These are phyloP conservation scores for Muntiacus reevesi DNA, from an alignment of 2,113 vertebrate species.

Conservation along the genomic window DNA sequence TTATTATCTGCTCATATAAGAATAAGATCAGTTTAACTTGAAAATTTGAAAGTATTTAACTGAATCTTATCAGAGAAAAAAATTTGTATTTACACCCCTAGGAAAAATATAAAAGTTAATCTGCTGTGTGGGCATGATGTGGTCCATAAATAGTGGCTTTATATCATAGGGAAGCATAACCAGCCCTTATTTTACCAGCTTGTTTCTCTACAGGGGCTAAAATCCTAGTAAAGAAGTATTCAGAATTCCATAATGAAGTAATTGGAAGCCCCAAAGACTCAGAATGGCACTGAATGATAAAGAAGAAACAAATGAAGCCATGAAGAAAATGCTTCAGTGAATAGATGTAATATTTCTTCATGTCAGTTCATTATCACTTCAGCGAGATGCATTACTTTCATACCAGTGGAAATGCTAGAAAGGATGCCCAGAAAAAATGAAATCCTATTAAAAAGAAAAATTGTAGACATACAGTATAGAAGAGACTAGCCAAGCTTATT, in stretches of 20 bases:
- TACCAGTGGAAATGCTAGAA: neutral
- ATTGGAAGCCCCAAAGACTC: conserved; percentile 23
- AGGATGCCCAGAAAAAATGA: neutral
- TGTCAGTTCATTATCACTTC: conserved; percentile 43
- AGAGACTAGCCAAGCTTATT: neutral
- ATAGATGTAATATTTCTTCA: conserved; percentile 45
- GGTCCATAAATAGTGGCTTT: neutral
- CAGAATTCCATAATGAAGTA: conserved; percentile 25
- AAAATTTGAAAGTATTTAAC: neutral
- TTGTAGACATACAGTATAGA: neutral
- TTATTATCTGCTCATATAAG: neutral
- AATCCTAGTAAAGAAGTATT: neutral
- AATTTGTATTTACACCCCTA: neutral
- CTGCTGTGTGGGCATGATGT: neutral
- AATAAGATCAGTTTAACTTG: neutral
- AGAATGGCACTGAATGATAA: conserved; percentile 3
- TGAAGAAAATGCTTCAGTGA: conserved; percentile 10
- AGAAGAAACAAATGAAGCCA: conserved; percentile 16
- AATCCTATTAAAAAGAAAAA: neutral
- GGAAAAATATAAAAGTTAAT: neutral
- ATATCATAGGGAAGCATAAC: neutral
- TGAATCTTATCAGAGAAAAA: neutral
- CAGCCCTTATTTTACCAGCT: neutral
- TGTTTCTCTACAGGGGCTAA: neutral
- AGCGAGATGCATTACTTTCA: neutral